phyloP scores from a whole-genome alignment of 1,140 invertebrate genomes.

The Melanaphis sacchari region DNA sequence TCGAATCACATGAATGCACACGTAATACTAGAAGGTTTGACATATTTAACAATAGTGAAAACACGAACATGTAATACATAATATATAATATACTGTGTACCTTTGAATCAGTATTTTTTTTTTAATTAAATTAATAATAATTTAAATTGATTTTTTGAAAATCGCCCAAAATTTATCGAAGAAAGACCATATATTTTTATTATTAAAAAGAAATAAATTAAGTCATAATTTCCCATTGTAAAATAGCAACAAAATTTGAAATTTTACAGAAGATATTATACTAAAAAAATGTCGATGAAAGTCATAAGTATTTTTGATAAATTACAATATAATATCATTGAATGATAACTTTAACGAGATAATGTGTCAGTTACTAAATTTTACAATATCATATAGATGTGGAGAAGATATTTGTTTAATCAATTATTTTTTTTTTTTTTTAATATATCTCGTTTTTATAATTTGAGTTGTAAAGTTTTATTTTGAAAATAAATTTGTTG shows the following conservation, averaged over 20 bases:
- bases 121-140: not conserved
- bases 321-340: not conserved
- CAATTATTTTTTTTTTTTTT: not conserved
- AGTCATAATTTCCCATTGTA: not conserved
- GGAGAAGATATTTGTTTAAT: not conserved
- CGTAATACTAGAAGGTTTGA: not conserved
- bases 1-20: not conserved
- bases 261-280: not conserved
- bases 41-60: not conserved
- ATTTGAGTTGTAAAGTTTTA: not conserved
- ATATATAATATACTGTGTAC: not conserved
- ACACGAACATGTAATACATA: not conserved
- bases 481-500: conserved; percentile 4
- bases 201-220: not conserved
- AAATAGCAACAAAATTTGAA: not conserved
- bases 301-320: not conserved
- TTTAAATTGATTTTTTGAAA: not conserved
- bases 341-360: not conserved
- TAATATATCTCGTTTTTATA: not conserved
- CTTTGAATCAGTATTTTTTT: not conserved
- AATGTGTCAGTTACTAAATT: not conserved
- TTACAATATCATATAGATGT: not conserved
- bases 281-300: not conserved
- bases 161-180: not conserved
- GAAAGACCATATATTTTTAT: not conserved